Conservation (phyloP, 2,888 invertebrate genomes). For the Phlogophora meticulosa region DNA sequence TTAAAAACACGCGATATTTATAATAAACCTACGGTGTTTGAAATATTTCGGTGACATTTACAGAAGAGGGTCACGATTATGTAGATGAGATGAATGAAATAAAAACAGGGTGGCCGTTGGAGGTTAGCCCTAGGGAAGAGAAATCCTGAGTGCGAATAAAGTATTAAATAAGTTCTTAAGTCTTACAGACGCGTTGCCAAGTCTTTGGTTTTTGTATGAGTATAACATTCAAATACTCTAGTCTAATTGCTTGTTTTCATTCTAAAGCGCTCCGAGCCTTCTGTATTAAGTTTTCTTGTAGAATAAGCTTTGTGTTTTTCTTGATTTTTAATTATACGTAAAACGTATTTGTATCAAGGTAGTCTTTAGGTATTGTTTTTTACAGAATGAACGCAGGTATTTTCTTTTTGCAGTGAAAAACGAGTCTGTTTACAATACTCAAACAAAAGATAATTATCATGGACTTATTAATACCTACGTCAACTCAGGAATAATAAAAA, state of each 20-base stretch:
- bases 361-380: constrained; percentile 8
- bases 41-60: too few relatives aligned
- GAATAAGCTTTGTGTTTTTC: constrained; percentile 3
- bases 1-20: too few relatives aligned
- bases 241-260: constrained; percentile 43
- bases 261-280: constrained; percentile 25
- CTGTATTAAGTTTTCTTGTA: constrained; percentile 1
- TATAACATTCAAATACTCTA: constrained; percentile 40
- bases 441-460: too few relatives aligned
- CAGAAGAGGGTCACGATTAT: constrained; percentile 42
- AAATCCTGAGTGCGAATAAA: constrained; percentile 46
- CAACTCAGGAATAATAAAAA: constrained; percentile 9
- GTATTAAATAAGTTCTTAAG: constrained; percentile 50
- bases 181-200: constrained; percentile 19
- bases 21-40: too few relatives aligned
- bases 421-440: neutral
- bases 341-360: constrained; percentile 10
- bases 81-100: constrained; percentile 54
- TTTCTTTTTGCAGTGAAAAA: neutral
- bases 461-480: too few relatives aligned
- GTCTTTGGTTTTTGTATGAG: constrained; percentile 37
- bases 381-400: neutral
- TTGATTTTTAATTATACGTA: constrained; percentile 23
- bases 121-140: constrained; percentile 35
- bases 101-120: constrained; percentile 35